These are phyloP conservation scores for Oophaga sylvatica DNA, from an alignment of 2,797 vertebrate species.

Conservation along the genomic window DNA sequence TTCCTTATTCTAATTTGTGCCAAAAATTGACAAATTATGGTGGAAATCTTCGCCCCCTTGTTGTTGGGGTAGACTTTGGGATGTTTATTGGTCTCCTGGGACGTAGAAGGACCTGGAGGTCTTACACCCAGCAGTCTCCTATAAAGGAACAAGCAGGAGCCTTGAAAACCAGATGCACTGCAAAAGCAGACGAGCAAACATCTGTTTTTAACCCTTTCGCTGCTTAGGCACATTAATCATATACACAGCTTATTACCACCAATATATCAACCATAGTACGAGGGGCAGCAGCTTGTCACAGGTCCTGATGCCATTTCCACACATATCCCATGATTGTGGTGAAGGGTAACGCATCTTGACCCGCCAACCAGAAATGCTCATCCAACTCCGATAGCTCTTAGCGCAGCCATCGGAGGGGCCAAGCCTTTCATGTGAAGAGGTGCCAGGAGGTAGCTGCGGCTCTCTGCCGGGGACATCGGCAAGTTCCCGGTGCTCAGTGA, in stretches of 20 bases:
- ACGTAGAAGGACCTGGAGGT: too few relatives aligned
- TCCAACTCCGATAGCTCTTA: slow-evolving; percentile 52
- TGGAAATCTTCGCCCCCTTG: too few relatives aligned
- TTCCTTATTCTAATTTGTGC: too few relatives aligned
- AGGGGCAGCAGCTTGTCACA: neutral
- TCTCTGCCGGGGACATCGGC: slow-evolving; percentile 36
- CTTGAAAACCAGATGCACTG: too few relatives aligned
- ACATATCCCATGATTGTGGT: neutral
- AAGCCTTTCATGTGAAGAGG: neutral
- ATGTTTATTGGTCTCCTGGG: too few relatives aligned
- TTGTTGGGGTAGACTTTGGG: too few relatives aligned
- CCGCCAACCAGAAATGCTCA: neutral
- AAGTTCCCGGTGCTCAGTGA: slow-evolving; percentile 72
- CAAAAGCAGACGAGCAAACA: too few relatives aligned
- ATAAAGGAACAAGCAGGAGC: neutral
- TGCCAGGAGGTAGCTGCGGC: slow-evolving; percentile 3
- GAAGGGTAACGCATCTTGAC: neutral
- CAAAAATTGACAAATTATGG: too few relatives aligned
- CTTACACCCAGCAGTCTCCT: too few relatives aligned
- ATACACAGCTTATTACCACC: neutral
- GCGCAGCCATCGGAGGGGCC: slow-evolving; percentile 28
- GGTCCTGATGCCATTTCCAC: neutral
- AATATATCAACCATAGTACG: neutral
- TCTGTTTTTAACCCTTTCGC: neutral
- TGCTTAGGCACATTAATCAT: neutral